Evolutionary conservation across 1,140 invertebrate species (phyloP), one percentile per base, ranked within the genome.

Genomic region (Hermetia illucens): DNA sequence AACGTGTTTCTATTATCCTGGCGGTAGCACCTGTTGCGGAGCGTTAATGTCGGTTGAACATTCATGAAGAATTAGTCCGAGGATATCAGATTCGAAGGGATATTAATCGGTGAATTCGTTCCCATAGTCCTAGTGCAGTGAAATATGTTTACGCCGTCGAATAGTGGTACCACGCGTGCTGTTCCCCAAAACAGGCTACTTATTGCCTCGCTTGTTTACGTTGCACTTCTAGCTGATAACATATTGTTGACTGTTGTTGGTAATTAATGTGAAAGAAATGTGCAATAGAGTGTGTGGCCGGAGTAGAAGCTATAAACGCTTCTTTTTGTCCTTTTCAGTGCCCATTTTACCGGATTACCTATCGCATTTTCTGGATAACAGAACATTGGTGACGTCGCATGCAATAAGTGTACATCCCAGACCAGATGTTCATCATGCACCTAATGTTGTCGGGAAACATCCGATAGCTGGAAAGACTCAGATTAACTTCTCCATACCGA

Each of bases 271-370:
- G 71, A 61, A 32, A 16, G 42, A 25, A 3, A 4, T 27, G 21
- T 12, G 4, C 19, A 10, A n/a, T 21, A 25, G 29, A 42, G 18
- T 42, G 37, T 38, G 25, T 30, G 43, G 24, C 10, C 10, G 12
- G 38, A 30, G 32, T 40, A 13, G 38, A 21, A 38, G 25, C 25
- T 34, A 35, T 33, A 24, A 25, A 12, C 25, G 22, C 9, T 15
- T 36, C 38, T 36, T 40, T 34, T 13, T 37, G 10, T 31, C 27
- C 12, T 39, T 68, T 72, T 44, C 63, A 89, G 85, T 90, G 29
- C 85, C 85, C 21, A 86, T 90, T 45, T 73, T 89, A 49, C 85
- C 86, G 8, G 82, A 88, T 59, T 83, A 82, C 56, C 65, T 89
- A 25, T 75, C 62, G 66, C 55, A 69, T 42, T 53, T 74, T 41